A percentile compares a stretch with the other conserved stretches of the same genome.
Conservation (phyloP, 2,113 vertebrate species). For the Datnioides undecimradiatus region DNA sequence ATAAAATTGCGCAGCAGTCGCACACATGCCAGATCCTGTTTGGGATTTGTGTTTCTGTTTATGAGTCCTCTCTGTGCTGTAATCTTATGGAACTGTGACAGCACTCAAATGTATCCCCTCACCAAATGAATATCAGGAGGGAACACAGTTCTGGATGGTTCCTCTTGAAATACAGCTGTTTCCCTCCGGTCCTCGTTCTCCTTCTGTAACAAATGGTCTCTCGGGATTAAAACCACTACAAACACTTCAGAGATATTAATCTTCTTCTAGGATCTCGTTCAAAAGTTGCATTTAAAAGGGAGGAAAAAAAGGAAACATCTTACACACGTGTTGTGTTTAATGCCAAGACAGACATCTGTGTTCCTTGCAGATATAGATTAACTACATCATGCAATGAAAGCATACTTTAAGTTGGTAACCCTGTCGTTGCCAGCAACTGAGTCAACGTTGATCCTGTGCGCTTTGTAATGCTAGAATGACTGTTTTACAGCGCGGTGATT, state of each 20-base stretch:
- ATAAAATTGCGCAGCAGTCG: slow-evolving; percentile 59
- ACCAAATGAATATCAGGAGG: slow-evolving; percentile 61
- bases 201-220: slow-evolving; percentile 65
- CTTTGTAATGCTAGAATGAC: slow-evolving; percentile 53
- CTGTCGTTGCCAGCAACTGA: slow-evolving; percentile 46
- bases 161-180: slow-evolving; percentile 74
- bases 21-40: slow-evolving; percentile 58
- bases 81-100: slow-evolving; percentile 49
- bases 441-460: slow-evolving; percentile 57
- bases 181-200: slow-evolving; percentile 58
- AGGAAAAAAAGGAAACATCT: neutral
- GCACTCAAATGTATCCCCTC: slow-evolving; percentile 50
- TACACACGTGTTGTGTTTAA: slow-evolving; percentile 17
- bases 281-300: slow-evolving; percentile 48
- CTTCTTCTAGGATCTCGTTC: slow-evolving; percentile 53
- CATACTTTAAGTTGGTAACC: slow-evolving; percentile 37
- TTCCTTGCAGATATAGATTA: slow-evolving; percentile 55
- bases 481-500: slow-evolving; percentile 70
- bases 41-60: slow-evolving; percentile 54
- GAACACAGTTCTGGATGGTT: slow-evolving; percentile 62
- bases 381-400: slow-evolving; percentile 23
- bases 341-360: slow-evolving; percentile 20
- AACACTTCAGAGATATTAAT: slow-evolving; percentile 70
- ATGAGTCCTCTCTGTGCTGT: slow-evolving; percentile 58
- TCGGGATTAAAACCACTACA: slow-evolving; percentile 71